Base-by-base conservation (phyloP, 2,797 vertebrate genomes). In the Parotocinclus haroldoi region DNA sequence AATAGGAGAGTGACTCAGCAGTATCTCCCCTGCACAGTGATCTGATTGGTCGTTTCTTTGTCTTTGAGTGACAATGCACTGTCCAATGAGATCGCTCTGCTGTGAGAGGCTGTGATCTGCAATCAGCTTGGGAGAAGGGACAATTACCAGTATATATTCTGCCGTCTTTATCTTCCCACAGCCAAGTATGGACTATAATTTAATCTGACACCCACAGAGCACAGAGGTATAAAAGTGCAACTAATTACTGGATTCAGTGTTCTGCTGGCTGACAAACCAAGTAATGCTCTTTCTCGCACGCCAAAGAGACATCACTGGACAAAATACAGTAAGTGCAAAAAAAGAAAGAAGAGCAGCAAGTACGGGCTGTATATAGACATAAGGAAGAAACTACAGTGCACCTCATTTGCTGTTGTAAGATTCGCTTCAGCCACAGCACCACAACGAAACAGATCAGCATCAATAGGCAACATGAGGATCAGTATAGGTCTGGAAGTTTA, bases 181-280 rank as follows among this genome's bases (percentile, higher is more conserved):
- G 48, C 62, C 60, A 58, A 72, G 57, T 57, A 48, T 53, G 58
- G 64, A 68, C 62, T 66, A 65, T 70, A 75, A 75, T 75, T 75
- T 72, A 74, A 72, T 61, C 63, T 10, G 40, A 61, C 61, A 66
- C 69, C 58, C 42, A 48, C 49, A 52, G 57, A 61, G 38, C 14
- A 56, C 58, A 58, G 54, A 70, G 57, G 39, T 68, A 61, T 58
- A 68, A 49, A 57, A 55, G 72, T 69, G 65, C 63, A 75, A 54
- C 42, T 78, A 75, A 78, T 75, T 64, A 69, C 63, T 64, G 48
- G 46, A 67, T 67, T 69, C 63, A 75, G 55, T 49, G 50, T 68
- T 64, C 44, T 66, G 42, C 52, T 54, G 42, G 54, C 73, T 55
- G 68, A 67, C 63, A 71, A 59, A 39, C 38, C 66, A 56, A 60